Percentiles rank a stretch among this genome's conserved stretches.
Conservation (phyloP, 2,113 vertebrate genomes). For the human region GRCh38 chr3:45945001-45945500, state of each 20-base stretch:
- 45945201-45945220: background rate
- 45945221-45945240: background rate
- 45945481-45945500: background rate
- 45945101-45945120: background rate
- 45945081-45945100: background rate
- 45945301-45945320: background rate
- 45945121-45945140: background rate
- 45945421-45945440: background rate
- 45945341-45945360: background rate
- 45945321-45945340: accelerated
- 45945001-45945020: background rate
- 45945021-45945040: background rate
- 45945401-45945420: background rate
- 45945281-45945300: background rate
- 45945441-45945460: background rate
- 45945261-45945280: background rate
- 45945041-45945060: background rate
- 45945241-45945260: background rate
- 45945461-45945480: background rate
- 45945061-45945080: background rate
- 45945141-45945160: background rate
- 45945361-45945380: background rate
- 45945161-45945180: background rate
- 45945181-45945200: background rate
- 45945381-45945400: background rate